Conservation (phyloP, 2,113 vertebrate species). For the Neolamprologus brichardi region DNA sequence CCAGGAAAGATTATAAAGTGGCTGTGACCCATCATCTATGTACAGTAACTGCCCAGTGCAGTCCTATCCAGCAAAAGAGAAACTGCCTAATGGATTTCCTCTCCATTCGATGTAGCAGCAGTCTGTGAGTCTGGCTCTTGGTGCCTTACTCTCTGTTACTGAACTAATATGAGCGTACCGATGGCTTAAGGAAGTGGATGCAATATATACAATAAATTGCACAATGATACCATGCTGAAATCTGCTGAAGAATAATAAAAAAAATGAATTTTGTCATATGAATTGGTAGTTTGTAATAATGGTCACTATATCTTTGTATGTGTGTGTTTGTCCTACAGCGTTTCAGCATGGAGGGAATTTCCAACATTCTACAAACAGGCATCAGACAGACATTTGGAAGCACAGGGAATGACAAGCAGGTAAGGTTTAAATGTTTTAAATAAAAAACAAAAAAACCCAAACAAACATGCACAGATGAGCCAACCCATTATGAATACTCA, state of each 20-base stretch:
- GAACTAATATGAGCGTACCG: background rate
- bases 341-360: conserved; percentile 98
- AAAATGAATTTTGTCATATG: background rate
- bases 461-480: background rate
- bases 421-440: conserved; percentile 21
- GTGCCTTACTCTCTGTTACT: background rate
- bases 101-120: background rate
- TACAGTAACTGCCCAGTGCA: background rate
- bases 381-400: conserved; percentile 96
- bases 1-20: conserved; percentile 50
- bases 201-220: background rate
- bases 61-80: background rate
- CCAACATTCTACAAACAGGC: conserved; percentile 92
- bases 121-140: background rate
- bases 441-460: background rate
- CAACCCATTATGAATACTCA: background rate
- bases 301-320: background rate
- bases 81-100: conserved; percentile 37
- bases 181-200: background rate
- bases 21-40: background rate
- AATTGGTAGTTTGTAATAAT: background rate
- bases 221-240: background rate
- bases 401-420: conserved; percentile 89
- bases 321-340: conserved; percentile 68
- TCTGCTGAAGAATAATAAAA: background rate